phyloP scores from a whole-genome alignment of 2,113 vertebrate genomes.

The Paracanthobrama guichenoti region DNA sequence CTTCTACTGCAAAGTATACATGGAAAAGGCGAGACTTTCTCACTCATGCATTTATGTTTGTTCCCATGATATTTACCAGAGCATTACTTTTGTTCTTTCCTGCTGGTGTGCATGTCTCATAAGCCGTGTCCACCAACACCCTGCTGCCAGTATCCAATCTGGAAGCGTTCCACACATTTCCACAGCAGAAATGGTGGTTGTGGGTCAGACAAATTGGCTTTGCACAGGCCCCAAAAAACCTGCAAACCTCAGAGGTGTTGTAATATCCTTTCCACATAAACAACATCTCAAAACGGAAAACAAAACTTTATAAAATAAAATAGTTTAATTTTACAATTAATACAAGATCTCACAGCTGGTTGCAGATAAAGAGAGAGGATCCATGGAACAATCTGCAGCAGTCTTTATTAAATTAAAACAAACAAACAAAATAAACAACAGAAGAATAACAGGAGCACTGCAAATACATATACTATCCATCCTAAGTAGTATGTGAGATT shows the following conservation, averaged over 20 bases:
- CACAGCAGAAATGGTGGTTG: background rate
- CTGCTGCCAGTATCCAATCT: background rate
- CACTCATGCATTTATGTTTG: background rate
- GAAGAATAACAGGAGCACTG: too few species aligned
- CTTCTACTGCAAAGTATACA: slow-evolving; percentile 10
- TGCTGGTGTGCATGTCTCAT: background rate
- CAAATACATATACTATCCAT: too few species aligned
- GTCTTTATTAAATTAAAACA: too few species aligned
- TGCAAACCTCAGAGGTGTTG: background rate
- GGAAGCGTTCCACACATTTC: background rate
- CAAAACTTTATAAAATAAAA: background rate
- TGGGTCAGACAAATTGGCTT: background rate
- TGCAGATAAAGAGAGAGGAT: too few species aligned
- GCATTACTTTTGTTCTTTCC: slow-evolving; percentile 18
- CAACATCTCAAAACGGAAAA: background rate
- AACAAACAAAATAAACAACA: too few species aligned
- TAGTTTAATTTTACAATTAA: background rate
- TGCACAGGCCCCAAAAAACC: background rate
- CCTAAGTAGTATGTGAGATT: too few species aligned
- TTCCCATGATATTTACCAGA: background rate
- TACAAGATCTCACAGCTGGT: too few species aligned
- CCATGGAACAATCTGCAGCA: too few species aligned
- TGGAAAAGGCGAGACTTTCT: slow-evolving; percentile 12
- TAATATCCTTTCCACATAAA: background rate
- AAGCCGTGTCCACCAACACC: background rate